phyloP scores from a whole-genome alignment of 2,113 vertebrate genomes.

The Galeopterus variegatus region DNA sequence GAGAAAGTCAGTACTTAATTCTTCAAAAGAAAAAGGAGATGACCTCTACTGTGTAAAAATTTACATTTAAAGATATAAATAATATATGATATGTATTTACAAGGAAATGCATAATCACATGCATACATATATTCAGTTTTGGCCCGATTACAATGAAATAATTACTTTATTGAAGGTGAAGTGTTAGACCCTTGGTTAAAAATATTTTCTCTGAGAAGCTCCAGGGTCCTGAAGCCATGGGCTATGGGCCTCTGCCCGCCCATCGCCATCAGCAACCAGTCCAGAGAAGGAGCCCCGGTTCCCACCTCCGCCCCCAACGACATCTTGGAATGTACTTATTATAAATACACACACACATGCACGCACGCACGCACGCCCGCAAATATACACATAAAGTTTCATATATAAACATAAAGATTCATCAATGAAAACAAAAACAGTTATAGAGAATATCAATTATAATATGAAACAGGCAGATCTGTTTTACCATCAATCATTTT shows the following conservation, averaged over 20 bases:
- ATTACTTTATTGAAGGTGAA: background rate
- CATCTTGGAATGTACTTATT: too few species aligned
- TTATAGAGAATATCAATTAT: background rate
- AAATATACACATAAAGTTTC: too few species aligned
- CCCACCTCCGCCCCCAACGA: too few species aligned
- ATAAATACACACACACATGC: too few species aligned
- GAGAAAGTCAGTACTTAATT: background rate
- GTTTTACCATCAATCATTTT: background rate
- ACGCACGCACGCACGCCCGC: too few species aligned
- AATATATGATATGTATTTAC: background rate
- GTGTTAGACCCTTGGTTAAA: background rate
- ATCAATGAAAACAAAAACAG: background rate
- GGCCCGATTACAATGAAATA: background rate
- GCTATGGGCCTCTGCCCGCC: too few species aligned
- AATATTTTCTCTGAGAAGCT: slow-evolving; percentile 23
- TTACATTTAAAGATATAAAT: background rate
- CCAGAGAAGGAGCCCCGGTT: too few species aligned
- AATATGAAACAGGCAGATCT: slow-evolving; percentile 5
- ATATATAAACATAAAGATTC: background rate
- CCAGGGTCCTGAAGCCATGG: too few species aligned
- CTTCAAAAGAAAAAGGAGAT: slow-evolving; percentile 23
- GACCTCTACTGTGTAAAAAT: background rate
- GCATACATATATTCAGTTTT: background rate
- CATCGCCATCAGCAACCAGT: too few species aligned
- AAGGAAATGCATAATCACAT: background rate